Conservation (phyloP, 1,140 invertebrate species). For the Conopomorpha cramerella region DNA sequence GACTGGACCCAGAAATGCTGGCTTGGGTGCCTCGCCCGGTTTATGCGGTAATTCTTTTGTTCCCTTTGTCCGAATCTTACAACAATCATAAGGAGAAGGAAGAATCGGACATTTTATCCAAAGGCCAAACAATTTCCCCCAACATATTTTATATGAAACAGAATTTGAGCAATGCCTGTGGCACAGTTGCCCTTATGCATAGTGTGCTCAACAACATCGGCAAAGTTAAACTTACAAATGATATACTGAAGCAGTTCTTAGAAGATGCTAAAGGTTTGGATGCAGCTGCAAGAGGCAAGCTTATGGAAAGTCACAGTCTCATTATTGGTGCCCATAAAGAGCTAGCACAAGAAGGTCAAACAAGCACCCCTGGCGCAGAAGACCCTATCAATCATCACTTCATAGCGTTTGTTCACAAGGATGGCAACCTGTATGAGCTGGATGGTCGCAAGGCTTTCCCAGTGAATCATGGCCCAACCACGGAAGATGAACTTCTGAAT, state of each 20-base stretch:
- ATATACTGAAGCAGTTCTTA: constrained; percentile 80
- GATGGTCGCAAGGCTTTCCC: constrained; percentile 88
- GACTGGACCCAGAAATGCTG: constrained; percentile 83
- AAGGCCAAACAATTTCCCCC: constrained; percentile 64
- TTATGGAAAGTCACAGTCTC: constrained; percentile 71
- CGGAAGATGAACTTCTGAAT: constrained; percentile 67
- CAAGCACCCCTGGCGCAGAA: constrained; percentile 75
- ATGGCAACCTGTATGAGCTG: constrained; percentile 87
- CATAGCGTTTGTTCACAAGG: constrained; percentile 83
- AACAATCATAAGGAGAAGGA: constrained; percentile 67
- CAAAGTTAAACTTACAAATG: constrained; percentile 72
- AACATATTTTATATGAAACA: constrained; percentile 91
- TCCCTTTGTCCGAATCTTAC: constrained; percentile 79
- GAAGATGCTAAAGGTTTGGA: constrained; percentile 72
- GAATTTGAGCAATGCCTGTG: constrained; percentile 93
- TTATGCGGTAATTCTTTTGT: constrained; percentile 83
- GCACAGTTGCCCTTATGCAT: constrained; percentile 93
- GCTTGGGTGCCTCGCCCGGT: constrained; percentile 84
- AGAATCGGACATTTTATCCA: constrained; percentile 66
- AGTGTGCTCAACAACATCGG: constrained; percentile 77
- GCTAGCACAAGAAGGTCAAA: constrained; percentile 88
- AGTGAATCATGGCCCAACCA: constrained; percentile 82
- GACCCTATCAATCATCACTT: constrained; percentile 86
- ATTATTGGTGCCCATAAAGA: constrained; percentile 84
- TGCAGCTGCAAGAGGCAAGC: constrained; percentile 73